phyloP scores from a whole-genome alignment of 2,888 invertebrate species.

The Ectemnius lituratus region DNA sequence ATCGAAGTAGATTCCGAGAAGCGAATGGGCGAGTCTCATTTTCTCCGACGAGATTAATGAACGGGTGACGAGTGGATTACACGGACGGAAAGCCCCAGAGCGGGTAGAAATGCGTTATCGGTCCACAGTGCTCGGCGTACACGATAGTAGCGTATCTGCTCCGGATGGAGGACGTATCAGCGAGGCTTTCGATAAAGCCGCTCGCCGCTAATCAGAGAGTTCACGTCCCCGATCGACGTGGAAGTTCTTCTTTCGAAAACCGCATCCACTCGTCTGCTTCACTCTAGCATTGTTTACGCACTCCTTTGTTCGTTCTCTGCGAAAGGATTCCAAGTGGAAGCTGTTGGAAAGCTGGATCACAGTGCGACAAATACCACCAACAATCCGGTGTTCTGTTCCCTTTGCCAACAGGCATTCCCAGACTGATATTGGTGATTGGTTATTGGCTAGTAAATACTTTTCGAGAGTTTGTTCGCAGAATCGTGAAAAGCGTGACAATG shows the following conservation, averaged over 20 bases:
- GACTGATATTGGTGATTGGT: no score
- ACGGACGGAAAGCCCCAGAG: not conserved
- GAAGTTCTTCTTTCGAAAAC: constrained; percentile 14
- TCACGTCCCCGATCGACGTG: constrained; percentile 1
- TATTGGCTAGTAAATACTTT: no score
- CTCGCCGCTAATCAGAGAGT: not conserved
- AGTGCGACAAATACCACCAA: no score
- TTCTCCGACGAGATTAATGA: not conserved
- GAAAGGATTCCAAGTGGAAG: no score
- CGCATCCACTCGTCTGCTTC: constrained; percentile 1
- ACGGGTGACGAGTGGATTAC: not conserved
- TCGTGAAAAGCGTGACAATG: no score
- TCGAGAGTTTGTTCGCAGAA: no score
- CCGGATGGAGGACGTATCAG: constrained; percentile 3
- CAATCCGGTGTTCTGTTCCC: no score
- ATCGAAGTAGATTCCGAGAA: not conserved
- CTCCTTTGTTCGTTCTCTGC: no score
- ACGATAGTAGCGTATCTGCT: constrained; percentile 1
- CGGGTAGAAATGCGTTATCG: not conserved
- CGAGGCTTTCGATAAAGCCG: constrained; percentile 2
- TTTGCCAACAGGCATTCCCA: no score
- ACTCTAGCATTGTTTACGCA: constrained; percentile 2
- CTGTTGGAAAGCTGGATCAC: no score
- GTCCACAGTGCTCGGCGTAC: not conserved
- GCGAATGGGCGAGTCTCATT: not conserved